phyloP scores from a whole-genome alignment of 2,113 vertebrate species.

The Myanophis thanlyinensis region DNA sequence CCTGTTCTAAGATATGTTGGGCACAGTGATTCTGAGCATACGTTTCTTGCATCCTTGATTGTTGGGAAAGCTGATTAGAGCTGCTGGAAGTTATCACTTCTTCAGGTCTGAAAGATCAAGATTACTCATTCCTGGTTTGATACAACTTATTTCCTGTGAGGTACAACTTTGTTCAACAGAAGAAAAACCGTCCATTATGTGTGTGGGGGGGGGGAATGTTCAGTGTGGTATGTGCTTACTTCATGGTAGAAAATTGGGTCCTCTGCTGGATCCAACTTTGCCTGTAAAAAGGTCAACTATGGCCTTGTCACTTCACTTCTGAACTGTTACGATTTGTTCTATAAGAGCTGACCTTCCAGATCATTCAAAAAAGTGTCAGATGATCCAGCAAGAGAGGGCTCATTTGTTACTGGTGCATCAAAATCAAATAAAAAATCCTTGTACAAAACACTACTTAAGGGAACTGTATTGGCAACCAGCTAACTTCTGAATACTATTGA shows the following conservation, averaged over 20 bases:
- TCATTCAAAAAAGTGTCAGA: not conserved
- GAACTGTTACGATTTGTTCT: not conserved
- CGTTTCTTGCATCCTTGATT: not conserved
- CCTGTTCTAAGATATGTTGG: not conserved
- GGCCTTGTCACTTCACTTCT: not conserved
- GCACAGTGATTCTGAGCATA: not conserved
- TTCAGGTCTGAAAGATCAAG: not conserved
- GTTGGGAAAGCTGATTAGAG: not conserved
- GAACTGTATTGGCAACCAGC: not conserved
- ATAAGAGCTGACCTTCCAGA: not conserved
- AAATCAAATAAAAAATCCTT: not conserved
- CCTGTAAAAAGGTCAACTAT: not conserved
- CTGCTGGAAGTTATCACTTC: not conserved
- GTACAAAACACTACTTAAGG: not conserved
- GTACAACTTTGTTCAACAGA: not conserved
- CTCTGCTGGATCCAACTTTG: not conserved
- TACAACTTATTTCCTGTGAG: not conserved
- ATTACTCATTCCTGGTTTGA: not conserved
- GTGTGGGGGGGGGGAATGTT: not conserved
- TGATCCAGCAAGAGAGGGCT: not conserved
- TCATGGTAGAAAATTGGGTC: not conserved
- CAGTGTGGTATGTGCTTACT: not conserved
- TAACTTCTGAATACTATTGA: not conserved
- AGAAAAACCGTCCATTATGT: not conserved
- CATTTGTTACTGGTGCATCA: not conserved